A percentile compares a stretch with the other conserved stretches of the same genome.
phyloP scores from a whole-genome alignment of 2,888 invertebrate species.

The Trichogramma evanescens region DNA sequence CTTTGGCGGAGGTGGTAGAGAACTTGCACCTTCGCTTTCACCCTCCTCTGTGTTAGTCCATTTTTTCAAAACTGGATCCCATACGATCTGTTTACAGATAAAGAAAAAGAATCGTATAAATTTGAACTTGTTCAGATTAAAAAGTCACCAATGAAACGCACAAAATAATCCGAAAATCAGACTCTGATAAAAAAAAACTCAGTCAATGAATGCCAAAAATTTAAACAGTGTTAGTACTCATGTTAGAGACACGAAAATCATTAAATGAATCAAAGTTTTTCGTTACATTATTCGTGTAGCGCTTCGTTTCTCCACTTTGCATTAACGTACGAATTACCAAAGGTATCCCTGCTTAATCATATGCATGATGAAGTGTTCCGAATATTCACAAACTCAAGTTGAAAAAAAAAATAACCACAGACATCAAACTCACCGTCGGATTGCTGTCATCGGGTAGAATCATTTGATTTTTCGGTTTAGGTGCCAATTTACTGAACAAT shows the following conservation, averaged over 20 bases:
- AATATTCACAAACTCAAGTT: conserved; percentile 5
- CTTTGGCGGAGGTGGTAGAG: conserved; percentile 64
- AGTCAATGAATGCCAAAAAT: conserved; percentile 4
- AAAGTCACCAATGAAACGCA: background rate
- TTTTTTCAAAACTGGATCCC: conserved; percentile 79
- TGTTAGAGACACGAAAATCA: background rate
- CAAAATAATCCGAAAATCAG: background rate
- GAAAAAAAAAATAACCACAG: background rate
- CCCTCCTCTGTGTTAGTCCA: conserved; percentile 81
- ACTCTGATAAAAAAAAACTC: background rate
- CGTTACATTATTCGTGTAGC: conserved; percentile 26
- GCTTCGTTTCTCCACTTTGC: conserved; percentile 31
- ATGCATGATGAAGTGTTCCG: conserved; percentile 34
- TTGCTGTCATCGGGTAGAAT: conserved; percentile 91
- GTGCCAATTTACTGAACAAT: conserved; percentile 73
- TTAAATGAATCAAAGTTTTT: background rate
- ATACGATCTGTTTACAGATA: conserved; percentile 66
- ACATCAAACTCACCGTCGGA: conserved; percentile 64
- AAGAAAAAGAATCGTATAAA: background rate
- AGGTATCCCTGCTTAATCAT: conserved; percentile 39
- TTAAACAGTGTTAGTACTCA: conserved; percentile 5
- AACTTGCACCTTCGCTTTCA: conserved; percentile 55
- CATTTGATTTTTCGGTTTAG: conserved; percentile 89
- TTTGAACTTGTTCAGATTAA: background rate
- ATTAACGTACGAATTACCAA: conserved; percentile 35